Conservation (phyloP, 2,888 invertebrate species). For the Geotrupes spiniger region DNA sequence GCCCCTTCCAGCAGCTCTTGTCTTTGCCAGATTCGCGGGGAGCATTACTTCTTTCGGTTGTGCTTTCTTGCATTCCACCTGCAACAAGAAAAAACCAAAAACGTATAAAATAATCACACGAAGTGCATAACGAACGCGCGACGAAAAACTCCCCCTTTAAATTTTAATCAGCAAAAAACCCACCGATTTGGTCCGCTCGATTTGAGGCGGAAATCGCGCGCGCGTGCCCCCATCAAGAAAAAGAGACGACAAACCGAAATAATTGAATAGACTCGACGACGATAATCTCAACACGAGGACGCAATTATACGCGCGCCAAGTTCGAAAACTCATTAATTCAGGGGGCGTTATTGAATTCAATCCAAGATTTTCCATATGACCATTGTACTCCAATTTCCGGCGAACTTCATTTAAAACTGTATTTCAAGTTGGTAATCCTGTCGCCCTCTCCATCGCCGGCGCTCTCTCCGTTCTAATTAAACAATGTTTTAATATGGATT, state of each 20-base stretch:
- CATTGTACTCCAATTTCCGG: slow-evolving; percentile 25
- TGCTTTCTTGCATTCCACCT: slow-evolving; percentile 99
- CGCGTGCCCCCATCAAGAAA: too few species aligned
- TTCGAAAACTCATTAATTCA: slow-evolving; percentile 25
- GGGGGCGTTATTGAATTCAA: slow-evolving; percentile 24
- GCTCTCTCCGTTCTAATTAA: slow-evolving; percentile 23
- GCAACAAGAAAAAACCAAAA: slow-evolving; percentile 44
- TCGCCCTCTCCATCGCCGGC: slow-evolving; percentile 14
- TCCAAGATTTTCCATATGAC: slow-evolving; percentile 24
- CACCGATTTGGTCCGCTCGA: too few species aligned
- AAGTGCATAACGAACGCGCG: too few species aligned
- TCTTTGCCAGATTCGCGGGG: slow-evolving; percentile 93
- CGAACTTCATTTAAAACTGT: slow-evolving; percentile 25
- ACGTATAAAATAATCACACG: neutral
- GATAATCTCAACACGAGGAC: slow-evolving; percentile 6
- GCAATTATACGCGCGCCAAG: slow-evolving; percentile 12
- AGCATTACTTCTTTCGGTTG: slow-evolving; percentile 99
- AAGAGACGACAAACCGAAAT: slow-evolving; percentile 1
- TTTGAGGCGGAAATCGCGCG: too few species aligned
- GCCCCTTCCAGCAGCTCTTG: slow-evolving; percentile 91
- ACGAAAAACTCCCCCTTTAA: neutral
- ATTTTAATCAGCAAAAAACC: neutral
- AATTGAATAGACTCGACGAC: slow-evolving; percentile 2
- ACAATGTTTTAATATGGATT: slow-evolving; percentile 22
- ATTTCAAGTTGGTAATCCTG: slow-evolving; percentile 30